These are phyloP conservation scores for Agriopis aurantiaria DNA, from an alignment of 2,888 invertebrate species.

Conservation along the genomic window DNA sequence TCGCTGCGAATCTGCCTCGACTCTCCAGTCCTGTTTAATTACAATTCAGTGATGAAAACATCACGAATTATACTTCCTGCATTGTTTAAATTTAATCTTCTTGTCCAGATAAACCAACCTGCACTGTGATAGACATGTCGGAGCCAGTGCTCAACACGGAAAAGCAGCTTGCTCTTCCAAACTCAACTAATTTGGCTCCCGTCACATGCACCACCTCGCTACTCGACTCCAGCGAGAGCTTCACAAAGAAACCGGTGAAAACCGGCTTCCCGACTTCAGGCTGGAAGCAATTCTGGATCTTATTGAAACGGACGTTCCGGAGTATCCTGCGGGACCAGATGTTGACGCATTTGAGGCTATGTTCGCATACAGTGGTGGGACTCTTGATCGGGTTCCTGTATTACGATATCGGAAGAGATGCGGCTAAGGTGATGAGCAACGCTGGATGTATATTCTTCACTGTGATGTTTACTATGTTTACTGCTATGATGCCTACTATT, in stretches of 20 bases:
- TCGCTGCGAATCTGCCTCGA: no score
- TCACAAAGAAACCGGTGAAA: constrained; percentile 88
- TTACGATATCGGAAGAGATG: constrained; percentile 96
- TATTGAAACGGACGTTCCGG: constrained; percentile 93
- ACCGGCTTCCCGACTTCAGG: constrained; percentile 93
- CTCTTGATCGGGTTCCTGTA: constrained; percentile 97
- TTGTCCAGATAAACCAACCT: constrained; percentile 82
- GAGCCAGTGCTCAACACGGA: constrained; percentile 72
- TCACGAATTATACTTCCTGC: no score
- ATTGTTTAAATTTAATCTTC: neutral
- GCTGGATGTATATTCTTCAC: constrained; percentile 98
- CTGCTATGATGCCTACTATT: constrained; percentile 99
- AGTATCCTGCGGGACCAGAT: constrained; percentile 95
- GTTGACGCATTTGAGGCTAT: constrained; percentile 94
- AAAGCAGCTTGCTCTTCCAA: constrained; percentile 69
- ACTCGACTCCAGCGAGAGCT: constrained; percentile 90
- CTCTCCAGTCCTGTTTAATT: no score
- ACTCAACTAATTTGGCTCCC: constrained; percentile 74
- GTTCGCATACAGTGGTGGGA: constrained; percentile 95
- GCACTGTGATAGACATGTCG: constrained; percentile 84
- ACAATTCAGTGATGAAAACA: no score
- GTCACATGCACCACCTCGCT: constrained; percentile 91
- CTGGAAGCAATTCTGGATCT: constrained; percentile 94
- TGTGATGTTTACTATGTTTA: constrained; percentile 98
- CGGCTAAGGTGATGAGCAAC: constrained; percentile 97